These are phyloP conservation scores for Electrophaes corylata DNA, from an alignment of 2,888 invertebrate genomes.

Conservation along the genomic window DNA sequence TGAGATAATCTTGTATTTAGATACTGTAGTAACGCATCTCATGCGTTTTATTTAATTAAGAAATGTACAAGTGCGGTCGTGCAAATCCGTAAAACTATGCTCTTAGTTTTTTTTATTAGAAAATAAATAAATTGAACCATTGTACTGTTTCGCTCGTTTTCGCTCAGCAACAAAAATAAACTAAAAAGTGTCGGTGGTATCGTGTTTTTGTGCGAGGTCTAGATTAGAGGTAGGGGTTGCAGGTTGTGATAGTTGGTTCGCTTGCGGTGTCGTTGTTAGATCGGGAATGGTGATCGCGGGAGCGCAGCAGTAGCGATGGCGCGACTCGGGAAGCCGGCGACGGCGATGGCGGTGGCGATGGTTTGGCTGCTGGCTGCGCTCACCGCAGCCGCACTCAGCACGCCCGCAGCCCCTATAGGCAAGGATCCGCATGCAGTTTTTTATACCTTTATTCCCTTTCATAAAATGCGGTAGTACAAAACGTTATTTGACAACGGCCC, in stretches of 20 bases:
- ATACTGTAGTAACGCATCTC: no score
- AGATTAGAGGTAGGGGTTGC: no score
- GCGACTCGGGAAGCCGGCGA: background rate
- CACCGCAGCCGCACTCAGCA: conserved; percentile 2
- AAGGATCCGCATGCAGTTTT: background rate
- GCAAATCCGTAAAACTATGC: no score
- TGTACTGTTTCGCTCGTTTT: no score
- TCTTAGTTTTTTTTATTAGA: no score
- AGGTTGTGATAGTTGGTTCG: background rate
- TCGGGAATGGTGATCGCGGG: background rate
- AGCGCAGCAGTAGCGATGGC: background rate
- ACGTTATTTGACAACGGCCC: no score
- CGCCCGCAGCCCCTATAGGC: conserved; percentile 9
- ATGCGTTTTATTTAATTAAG: no score
- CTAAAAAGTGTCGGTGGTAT: background rate
- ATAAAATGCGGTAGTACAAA: no score
- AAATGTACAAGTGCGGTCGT: no score
- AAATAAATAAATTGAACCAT: no score
- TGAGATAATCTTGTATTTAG: no score
- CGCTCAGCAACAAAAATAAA: no score
- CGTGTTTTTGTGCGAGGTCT: background rate
- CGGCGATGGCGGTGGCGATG: background rate
- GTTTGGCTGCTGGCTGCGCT: background rate
- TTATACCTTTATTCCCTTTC: background rate
- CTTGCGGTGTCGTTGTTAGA: background rate